A percentile compares a stretch with the other conserved stretches of the same genome.
Evolutionary conservation across 2,888 invertebrate species (phyloP).

Genomic region (Spialia ferax): DNA sequence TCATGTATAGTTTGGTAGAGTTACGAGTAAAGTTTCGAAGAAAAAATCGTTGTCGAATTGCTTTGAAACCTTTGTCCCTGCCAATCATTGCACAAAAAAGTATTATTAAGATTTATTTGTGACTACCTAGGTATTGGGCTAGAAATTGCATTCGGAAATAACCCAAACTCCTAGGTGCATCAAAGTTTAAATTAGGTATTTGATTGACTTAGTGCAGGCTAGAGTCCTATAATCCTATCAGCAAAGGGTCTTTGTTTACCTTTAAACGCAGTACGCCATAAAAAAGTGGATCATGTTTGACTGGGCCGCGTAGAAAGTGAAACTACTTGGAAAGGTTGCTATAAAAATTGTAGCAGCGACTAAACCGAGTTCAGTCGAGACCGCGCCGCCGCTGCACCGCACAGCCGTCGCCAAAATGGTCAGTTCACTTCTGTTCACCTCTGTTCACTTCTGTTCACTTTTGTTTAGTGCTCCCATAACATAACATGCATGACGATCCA

Average conservation of each 20-base stretch:
- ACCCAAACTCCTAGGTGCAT: too few species aligned
- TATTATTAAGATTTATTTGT: too few species aligned
- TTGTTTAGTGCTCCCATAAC: conserved; percentile 52
- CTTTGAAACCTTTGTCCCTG: too few species aligned
- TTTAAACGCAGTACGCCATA: conserved; percentile 63
- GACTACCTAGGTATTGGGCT: too few species aligned
- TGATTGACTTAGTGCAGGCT: background rate
- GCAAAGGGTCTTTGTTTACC: conserved; percentile 66
- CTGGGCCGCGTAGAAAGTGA: conserved; percentile 82
- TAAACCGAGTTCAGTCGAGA: conserved; percentile 70
- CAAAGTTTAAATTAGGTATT: too few species aligned
- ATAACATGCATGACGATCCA: conserved; percentile 9
- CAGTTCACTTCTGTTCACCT: conserved; percentile 65
- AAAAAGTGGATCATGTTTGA: conserved; percentile 78
- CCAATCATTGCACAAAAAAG: too few species aligned
- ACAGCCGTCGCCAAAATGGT: conserved; percentile 72
- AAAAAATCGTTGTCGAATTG: too few species aligned
- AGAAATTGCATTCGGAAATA: too few species aligned
- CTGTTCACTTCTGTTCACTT: conserved; percentile 59
- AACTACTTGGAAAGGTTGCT: conserved; percentile 69
- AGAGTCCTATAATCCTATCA: conserved; percentile 4
- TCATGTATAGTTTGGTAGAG: too few species aligned
- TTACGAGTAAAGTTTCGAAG: too few species aligned
- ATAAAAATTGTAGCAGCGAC: conserved; percentile 78
- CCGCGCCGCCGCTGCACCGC: conserved; percentile 51